Evolutionary conservation across 2,113 vertebrate genomes (phyloP).

Genomic region (Prionailurus bengalensis): DNA sequence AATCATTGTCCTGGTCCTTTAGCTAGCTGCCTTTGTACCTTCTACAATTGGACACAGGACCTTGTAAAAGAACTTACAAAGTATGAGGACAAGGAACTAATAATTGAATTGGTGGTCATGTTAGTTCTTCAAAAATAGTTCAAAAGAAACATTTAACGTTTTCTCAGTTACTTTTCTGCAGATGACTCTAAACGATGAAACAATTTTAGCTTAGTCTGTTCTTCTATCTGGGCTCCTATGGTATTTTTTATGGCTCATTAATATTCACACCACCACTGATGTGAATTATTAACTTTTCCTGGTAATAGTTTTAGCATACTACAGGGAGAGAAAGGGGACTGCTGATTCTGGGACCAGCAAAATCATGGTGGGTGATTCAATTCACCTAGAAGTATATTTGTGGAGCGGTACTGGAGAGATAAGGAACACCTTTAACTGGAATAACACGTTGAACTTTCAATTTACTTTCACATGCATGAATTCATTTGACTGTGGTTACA

Average conservation of each 20-base stretch:
- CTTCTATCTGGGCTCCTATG: background rate
- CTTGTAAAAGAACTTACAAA: background rate
- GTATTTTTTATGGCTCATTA: background rate
- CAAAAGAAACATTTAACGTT: background rate
- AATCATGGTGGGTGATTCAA: background rate
- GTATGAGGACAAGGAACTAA: background rate
- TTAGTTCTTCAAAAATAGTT: slow-evolving; percentile 7
- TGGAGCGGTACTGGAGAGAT: background rate
- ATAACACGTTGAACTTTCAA: background rate
- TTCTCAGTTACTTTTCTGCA: slow-evolving; percentile 1
- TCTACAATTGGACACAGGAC: background rate
- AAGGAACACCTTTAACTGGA: background rate
- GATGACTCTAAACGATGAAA: background rate
- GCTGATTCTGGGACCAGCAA: background rate
- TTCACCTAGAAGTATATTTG: background rate
- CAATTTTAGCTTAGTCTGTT: background rate
- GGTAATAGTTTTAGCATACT: background rate
- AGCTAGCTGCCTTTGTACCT: background rate
- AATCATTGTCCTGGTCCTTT: background rate
- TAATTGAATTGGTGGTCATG: background rate
- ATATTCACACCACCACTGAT: background rate
- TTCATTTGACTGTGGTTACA: background rate
- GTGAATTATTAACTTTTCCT: background rate
- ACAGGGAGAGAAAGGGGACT: background rate
- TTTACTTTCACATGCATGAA: background rate